A percentile compares a stretch with the other conserved stretches of the same genome.
phyloP scores from a whole-genome alignment of 2,888 invertebrate species.

The Meloe dianella region DNA sequence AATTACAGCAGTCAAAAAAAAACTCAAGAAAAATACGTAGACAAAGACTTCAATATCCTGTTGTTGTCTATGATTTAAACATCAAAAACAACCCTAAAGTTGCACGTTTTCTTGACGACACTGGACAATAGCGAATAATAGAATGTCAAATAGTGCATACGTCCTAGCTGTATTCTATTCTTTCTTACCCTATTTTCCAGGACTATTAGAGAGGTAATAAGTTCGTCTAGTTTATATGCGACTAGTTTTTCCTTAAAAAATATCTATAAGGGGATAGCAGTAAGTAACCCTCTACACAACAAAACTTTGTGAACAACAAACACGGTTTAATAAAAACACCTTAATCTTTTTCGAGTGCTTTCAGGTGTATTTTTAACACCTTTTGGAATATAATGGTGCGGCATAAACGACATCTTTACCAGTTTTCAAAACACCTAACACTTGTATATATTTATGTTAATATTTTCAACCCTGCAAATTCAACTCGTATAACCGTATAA shows the following conservation, averaged over 20 bases:
- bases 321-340: constrained; percentile 48
- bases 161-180: constrained; percentile 36
- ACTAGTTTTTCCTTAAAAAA: constrained; percentile 31
- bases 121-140: constrained; percentile 43
- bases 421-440: constrained; percentile 37
- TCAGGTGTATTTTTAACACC: constrained; percentile 59
- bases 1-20: constrained; percentile 18
- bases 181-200: constrained; percentile 40
- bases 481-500: constrained; percentile 52
- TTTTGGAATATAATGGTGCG: constrained; percentile 43
- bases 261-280: constrained; percentile 27
- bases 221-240: constrained; percentile 37
- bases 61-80: constrained; percentile 45
- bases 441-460: constrained; percentile 18
- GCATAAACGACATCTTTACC: constrained; percentile 42
- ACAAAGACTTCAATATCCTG: background rate
- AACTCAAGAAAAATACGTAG: background rate
- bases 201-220: constrained; percentile 42
- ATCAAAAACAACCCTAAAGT: constrained; percentile 43
- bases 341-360: constrained; percentile 58
- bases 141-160: constrained; percentile 48
- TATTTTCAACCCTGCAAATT: constrained; percentile 43
- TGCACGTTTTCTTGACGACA: constrained; percentile 42
- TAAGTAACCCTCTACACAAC: background rate
- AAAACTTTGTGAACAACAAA: constrained; percentile 38